Evolutionary conservation across 92 coral and sea anemone genomes (phyloP).

Genomic region (Heliopora coerulea): DNA sequence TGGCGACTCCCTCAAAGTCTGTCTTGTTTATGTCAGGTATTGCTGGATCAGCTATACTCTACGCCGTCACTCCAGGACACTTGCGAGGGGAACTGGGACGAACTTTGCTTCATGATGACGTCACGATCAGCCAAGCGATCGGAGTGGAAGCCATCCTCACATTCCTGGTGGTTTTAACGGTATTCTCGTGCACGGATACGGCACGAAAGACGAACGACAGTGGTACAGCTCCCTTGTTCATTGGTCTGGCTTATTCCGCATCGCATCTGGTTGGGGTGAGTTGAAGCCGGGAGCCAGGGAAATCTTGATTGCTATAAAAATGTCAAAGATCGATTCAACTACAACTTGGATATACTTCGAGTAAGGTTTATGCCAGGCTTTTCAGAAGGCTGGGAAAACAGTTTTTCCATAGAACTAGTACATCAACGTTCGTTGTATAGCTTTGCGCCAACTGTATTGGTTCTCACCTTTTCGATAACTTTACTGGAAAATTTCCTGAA

Average conservation of each 20-base stretch:
- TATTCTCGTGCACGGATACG: conserved; percentile 72
- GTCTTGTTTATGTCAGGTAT: conserved; percentile 55
- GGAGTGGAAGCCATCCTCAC: conserved; percentile 73
- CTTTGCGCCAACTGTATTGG: no score
- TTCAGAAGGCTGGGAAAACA: no score
- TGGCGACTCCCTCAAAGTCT: no score
- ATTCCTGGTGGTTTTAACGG: conserved; percentile 66
- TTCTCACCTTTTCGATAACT: no score
- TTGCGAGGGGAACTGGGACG: conserved; percentile 71
- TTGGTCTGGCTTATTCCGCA: conserved; percentile 74
- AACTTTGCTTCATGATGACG: conserved; percentile 64
- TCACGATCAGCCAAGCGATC: conserved; percentile 72
- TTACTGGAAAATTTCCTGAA: no score
- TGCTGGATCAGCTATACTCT: conserved; percentile 76
- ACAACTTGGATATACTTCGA: no score
- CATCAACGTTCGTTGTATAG: no score
- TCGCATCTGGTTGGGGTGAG: conserved; percentile 90
- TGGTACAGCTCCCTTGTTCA: conserved; percentile 81
- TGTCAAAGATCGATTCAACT: no score
- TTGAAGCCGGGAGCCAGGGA: background rate
- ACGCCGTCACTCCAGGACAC: conserved; percentile 66
- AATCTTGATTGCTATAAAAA: no score
- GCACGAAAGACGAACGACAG: conserved; percentile 69
- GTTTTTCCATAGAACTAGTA: no score
- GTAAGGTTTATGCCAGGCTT: no score